Conservation (phyloP, 2,113 vertebrate genomes). For the Osmerus mordax region DNA sequence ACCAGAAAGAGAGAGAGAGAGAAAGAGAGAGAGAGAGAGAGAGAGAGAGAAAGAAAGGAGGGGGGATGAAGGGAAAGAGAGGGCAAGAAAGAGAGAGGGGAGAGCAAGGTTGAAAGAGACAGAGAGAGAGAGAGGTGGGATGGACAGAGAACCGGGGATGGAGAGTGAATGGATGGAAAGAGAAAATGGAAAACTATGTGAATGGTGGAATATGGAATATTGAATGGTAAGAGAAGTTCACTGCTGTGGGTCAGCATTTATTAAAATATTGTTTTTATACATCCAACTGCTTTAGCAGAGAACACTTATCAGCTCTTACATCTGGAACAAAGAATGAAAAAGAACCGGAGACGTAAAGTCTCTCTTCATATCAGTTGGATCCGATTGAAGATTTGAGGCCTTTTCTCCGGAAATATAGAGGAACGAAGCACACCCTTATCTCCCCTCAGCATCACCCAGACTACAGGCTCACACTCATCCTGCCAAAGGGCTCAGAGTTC, state of each 20-base stretch:
- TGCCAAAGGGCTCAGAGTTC: not conserved
- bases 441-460: not conserved
- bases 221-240: not conserved
- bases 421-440: not conserved
- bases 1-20: slow-evolving; percentile 28
- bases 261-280: too few species aligned
- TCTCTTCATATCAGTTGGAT: too few species aligned
- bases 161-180: not conserved
- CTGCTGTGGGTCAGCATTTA: too few species aligned
- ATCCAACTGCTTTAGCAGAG: too few species aligned
- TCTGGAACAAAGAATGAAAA: too few species aligned
- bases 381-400: too few species aligned
- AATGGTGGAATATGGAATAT: not conserved
- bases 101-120: not conserved
- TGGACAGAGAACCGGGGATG: not conserved
- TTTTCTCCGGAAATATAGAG: not conserved
- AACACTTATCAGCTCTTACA: too few species aligned
- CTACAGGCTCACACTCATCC: not conserved
- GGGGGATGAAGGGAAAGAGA: slow-evolving; percentile 44
- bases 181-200: not conserved
- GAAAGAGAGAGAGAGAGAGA: not conserved
- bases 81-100: slow-evolving; percentile 12
- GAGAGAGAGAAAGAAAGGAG: not conserved
- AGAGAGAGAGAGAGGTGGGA: not conserved
- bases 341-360: too few species aligned